Conservation (phyloP, 2,113 vertebrate genomes). For the Pterocles burchelli region DNA sequence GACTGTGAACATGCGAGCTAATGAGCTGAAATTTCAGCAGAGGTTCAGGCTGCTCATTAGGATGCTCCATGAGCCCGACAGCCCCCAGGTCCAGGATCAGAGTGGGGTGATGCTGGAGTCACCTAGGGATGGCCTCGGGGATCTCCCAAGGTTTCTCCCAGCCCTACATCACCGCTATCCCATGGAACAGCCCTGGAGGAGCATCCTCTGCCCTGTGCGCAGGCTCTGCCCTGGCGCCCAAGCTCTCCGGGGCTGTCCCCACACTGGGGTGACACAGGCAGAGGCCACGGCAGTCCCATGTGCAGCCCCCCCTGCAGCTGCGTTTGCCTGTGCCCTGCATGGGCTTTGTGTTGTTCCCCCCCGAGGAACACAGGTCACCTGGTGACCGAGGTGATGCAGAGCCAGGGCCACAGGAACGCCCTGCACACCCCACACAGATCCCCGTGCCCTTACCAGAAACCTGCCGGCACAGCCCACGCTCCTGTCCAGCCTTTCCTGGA, state of each 20-base stretch:
- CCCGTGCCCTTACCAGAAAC: background rate
- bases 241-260: background rate
- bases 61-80: background rate
- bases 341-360: background rate
- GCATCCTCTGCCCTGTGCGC: no score
- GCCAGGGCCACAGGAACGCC: background rate
- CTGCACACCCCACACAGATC: background rate
- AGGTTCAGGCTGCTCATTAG: background rate
- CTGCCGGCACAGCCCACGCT: background rate
- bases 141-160: background rate
- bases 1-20: background rate
- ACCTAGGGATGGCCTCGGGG: background rate
- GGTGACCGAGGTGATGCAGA: background rate
- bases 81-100: background rate
- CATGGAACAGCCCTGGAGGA: background rate
- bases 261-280: fast-evolving
- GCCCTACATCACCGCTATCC: background rate
- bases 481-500: background rate
- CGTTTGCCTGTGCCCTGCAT: background rate
- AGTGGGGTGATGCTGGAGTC: background rate
- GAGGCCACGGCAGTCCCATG: background rate
- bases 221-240: no score
- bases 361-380: background rate
- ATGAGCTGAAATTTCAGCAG: background rate
- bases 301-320: background rate